A percentile compares a stretch with the other conserved stretches of the same genome.
phyloP scores from a whole-genome alignment of 2,797 vertebrate species.

The Fistularia tabacaria region DNA sequence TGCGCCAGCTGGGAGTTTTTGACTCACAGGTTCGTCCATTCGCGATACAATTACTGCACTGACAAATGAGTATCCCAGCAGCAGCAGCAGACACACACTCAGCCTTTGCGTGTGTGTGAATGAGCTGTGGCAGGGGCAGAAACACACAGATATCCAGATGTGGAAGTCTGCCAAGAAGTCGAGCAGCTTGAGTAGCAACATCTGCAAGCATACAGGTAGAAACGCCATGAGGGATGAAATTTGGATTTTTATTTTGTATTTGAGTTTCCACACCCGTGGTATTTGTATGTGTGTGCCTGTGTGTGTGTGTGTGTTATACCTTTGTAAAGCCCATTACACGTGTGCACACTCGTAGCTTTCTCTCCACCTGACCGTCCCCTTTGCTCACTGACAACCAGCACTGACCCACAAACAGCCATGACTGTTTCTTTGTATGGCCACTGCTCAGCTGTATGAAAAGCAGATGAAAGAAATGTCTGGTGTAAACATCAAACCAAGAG shows the following conservation, averaged over 20 bases:
- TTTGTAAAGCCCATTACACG: slow-evolving; percentile 62
- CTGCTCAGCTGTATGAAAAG: slow-evolving; percentile 35
- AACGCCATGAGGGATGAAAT: background rate
- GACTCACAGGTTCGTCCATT: slow-evolving; percentile 65
- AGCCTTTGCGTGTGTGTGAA: slow-evolving; percentile 72
- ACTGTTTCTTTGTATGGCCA: slow-evolving; percentile 18
- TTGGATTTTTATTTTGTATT: too few species aligned
- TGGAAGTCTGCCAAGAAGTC: slow-evolving; percentile 78
- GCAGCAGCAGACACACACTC: slow-evolving; percentile 66
- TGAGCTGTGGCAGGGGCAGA: slow-evolving; percentile 55
- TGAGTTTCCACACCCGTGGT: too few species aligned
- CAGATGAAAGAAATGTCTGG: background rate
- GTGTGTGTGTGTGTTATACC: slow-evolving; percentile 51
- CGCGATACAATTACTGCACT: slow-evolving; percentile 55
- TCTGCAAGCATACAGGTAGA: slow-evolving; percentile 51
- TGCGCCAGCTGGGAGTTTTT: background rate
- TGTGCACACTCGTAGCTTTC: slow-evolving; percentile 62
- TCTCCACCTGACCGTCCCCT: slow-evolving; percentile 72
- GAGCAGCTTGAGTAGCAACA: slow-evolving; percentile 65
- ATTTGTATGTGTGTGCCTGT: too few species aligned
- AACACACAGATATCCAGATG: slow-evolving; percentile 73
- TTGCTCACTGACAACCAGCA: slow-evolving; percentile 78
- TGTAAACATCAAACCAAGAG: background rate
- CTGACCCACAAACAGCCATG: slow-evolving; percentile 76
- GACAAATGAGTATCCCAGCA: slow-evolving; percentile 66